Base-by-base conservation (phyloP, 2,888 invertebrate genomes). In the Eristalis arbustorum region DNA sequence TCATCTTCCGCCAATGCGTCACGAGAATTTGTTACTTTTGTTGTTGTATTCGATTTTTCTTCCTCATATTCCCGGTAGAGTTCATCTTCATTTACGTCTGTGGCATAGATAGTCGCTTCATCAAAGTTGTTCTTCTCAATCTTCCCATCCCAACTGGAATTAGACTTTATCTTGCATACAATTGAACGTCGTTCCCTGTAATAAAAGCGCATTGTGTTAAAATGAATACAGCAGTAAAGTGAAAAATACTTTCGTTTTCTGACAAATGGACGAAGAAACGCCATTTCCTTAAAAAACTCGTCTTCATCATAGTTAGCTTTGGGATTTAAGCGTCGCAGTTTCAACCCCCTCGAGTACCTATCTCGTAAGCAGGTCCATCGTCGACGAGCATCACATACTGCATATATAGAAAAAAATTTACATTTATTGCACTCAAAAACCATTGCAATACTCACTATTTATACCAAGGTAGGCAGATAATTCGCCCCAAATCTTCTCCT, bases 321-420 rank as follows among this genome's bases (percentile, higher is more conserved):
- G 2, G 91, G 91, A 85, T 92, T 90, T 57, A 90, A 62, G 0
- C 91, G 90, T 85, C 91, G 88, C 66, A 90, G 90, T 66, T 92
- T 92, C 1, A 93, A 88, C 77, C 93, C 93, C 1, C 93, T 90
- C 0, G 92, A 91, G 83, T 93, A 93, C 10, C 92, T 91, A 87
- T 93, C 93, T 2, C 93, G 90, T 10, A 93, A 84, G 2, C 91
- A 92, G 0, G 92, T 92, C 93, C 93, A 93, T 2, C 92, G 90
- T n/a, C 91, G 90, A 13, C 91, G 89, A 31, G 90, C 90, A 34
- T 92, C 92, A 56, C 85, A 73, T 2, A 89, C 90, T 87, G 2
- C 11, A 3, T 1, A 37, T n/a, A n/a, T n/a, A n/a, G n/a, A 5
- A n/a, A 76, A 2, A 31, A 31, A 22, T 23, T 23, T 56, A 25